Conservation (phyloP, 2,113 vertebrate genomes). For the Peromyscus leucopus region DNA sequence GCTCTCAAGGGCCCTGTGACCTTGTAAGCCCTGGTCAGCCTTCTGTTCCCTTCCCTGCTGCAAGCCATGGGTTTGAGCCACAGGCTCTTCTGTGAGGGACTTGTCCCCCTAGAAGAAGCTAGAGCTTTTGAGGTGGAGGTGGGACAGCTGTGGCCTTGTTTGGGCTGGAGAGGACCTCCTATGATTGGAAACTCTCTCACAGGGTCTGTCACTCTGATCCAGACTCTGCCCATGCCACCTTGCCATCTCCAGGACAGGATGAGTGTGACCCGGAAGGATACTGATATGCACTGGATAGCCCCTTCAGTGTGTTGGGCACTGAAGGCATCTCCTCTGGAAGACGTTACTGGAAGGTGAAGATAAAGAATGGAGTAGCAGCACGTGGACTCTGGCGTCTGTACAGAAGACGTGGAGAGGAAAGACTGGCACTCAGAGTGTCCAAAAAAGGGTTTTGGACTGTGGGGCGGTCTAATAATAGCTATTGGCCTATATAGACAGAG, state of each 20-base stretch:
- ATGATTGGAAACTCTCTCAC: neutral
- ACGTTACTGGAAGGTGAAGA: constrained; percentile 77
- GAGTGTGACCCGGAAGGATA: neutral
- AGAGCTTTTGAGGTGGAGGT: neutral
- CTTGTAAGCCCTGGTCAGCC: too few relatives aligned
- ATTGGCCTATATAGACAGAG: constrained; percentile 74
- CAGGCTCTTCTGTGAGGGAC: neutral
- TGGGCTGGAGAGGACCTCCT: rapidly evolving
- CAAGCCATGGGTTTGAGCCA: constrained; percentile 27
- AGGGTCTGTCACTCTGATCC: constrained; percentile 54
- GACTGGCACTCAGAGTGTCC: rapidly evolving
- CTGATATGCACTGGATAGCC: neutral
- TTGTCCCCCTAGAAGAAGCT: neutral
- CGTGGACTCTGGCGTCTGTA: constrained; percentile 70
- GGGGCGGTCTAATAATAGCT: rapidly evolving
- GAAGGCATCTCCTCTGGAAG: constrained; percentile 61
- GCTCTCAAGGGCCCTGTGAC: neutral
- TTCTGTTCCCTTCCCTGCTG: neutral
- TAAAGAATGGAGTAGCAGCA: neutral
- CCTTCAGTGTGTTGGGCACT: constrained; percentile 22
- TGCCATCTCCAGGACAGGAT: neutral
- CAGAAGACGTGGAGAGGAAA: neutral
- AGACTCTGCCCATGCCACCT: neutral
- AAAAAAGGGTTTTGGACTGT: constrained; percentile 57
- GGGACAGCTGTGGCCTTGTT: constrained; percentile 24